Evolutionary conservation across 1,140 invertebrate species (phyloP), one percentile per base, ranked within the genome.

Genomic region (Leptestheria dahalacensis): DNA sequence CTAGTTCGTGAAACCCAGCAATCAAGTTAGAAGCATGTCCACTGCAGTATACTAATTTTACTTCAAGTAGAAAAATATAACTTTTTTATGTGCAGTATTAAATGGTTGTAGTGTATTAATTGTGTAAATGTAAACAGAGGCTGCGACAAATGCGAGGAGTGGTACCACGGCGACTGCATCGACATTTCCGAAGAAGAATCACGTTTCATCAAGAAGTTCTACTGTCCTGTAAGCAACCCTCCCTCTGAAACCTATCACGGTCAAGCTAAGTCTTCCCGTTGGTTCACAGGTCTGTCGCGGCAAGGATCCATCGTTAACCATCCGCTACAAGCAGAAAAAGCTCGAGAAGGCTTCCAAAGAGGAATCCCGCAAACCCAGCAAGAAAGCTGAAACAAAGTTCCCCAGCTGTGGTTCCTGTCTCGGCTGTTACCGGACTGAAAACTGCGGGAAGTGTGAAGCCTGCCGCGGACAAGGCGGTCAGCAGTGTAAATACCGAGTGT

Each of bases 121-220:
- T 56, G n/a, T 55, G n/a, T 20, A 29, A 63, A 57, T 67, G 60
- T 65, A 69, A 72, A 11, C 63, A 86, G 87, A 72, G 90, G 87
- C 48, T 97, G 94, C 76, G 95, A 97, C 74, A 80, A 87, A 28
- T 98, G 95, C 73, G 91, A 97, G 72, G 92, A 97, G 75, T 98
- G 95, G 94, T 98, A 94, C 69, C 95, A 98, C 73, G 93, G 93
- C 10, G 91, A 96, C 68, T 97, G 94, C 71, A 94, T 98, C 66
- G 88, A 88, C 65, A 91, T 97, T 60, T 93, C 89, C 10, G 86
- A 94, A 69, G 82, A 86, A 64, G 88, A 96, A 70, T 87, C 94
- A 0, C 91, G 91, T 68, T 81, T 85, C 61, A 97, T 97, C 55
- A 89, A 91, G 68, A 86, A 90, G 65, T 97, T 92, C 67, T 96